A percentile compares a stretch with the other conserved stretches of the same genome.
Conservation (phyloP, 2,113 vertebrate genomes). For the Labeo rohita region DNA sequence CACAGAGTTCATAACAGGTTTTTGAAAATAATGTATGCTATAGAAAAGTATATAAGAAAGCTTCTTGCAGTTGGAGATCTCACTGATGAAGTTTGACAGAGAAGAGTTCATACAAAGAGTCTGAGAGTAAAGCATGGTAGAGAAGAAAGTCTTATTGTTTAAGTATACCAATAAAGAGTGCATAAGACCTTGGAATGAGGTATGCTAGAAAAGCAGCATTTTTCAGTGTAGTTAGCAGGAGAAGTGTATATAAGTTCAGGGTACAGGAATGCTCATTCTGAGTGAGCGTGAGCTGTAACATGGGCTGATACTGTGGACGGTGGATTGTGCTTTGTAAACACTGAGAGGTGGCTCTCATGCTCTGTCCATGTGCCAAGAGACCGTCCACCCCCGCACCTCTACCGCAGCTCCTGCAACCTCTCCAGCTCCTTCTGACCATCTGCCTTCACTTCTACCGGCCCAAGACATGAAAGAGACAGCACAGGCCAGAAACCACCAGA, state of each 20-base stretch:
- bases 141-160: background rate
- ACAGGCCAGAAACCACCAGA: conserved; percentile 61
- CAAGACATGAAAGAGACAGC: conserved; percentile 64
- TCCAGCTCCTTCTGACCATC: conserved; percentile 74
- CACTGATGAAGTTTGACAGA: background rate
- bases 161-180: background rate
- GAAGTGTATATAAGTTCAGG: background rate
- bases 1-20: background rate
- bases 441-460: conserved; percentile 68
- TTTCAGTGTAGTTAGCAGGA: background rate
- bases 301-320: background rate
- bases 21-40: background rate
- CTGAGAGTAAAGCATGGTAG: background rate
- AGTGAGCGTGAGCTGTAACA: background rate
- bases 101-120: no score
- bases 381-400: conserved; percentile 68
- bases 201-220: background rate
- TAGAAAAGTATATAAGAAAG: background rate
- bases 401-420: conserved; percentile 66
- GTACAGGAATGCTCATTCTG: background rate
- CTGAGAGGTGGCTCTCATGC: conserved; percentile 62
- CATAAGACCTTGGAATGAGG: conserved; percentile 21
- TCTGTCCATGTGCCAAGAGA: conserved; percentile 66
- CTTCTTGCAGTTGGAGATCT: background rate
- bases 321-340: conserved; percentile 32